Conservation (phyloP, 2,888 invertebrate genomes). For the Lissocephala sabroskyi region DNA sequence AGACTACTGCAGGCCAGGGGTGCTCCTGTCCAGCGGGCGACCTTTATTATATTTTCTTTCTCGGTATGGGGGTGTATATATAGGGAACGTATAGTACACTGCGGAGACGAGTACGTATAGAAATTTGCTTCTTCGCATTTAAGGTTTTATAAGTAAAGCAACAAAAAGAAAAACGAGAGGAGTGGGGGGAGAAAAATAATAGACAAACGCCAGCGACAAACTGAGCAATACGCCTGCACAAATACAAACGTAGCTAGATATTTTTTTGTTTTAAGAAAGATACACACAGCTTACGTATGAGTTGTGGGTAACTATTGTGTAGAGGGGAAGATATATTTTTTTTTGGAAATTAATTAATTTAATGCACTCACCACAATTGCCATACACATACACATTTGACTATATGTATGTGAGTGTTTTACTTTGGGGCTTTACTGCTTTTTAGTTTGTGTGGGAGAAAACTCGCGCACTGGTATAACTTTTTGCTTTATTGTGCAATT, state of each 20-base stretch:
- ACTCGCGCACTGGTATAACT: conserved; percentile 4
- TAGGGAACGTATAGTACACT: not conserved
- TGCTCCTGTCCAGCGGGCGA: not conserved
- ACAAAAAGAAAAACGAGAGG: too few species aligned
- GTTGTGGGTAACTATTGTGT: not conserved
- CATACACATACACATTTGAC: conserved; percentile 89
- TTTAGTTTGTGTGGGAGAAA: not conserved
- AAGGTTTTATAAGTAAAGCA: not conserved
- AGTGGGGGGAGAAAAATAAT: not conserved
- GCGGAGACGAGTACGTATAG: not conserved
- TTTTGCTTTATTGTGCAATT: too few species aligned
- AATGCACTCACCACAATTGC: conserved; percentile 87
- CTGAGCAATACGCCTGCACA: too few species aligned
- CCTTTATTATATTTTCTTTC: conserved; percentile 3
- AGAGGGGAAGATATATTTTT: not conserved
- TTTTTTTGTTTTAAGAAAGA: not conserved
- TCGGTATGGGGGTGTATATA: conserved; percentile 3
- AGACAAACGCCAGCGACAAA: too few species aligned
- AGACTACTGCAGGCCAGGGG: conserved; percentile 5
- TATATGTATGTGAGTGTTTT: conserved; percentile 61
- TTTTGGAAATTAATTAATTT: not conserved
- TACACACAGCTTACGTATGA: not conserved
- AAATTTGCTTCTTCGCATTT: not conserved
- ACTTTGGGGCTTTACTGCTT: conserved; percentile 23
- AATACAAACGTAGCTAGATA: too few species aligned